A percentile compares a stretch with the other conserved stretches of the same genome.
These are phyloP conservation scores for Plebejus argus DNA, from an alignment of 2,888 invertebrate genomes.

Conservation along the genomic window DNA sequence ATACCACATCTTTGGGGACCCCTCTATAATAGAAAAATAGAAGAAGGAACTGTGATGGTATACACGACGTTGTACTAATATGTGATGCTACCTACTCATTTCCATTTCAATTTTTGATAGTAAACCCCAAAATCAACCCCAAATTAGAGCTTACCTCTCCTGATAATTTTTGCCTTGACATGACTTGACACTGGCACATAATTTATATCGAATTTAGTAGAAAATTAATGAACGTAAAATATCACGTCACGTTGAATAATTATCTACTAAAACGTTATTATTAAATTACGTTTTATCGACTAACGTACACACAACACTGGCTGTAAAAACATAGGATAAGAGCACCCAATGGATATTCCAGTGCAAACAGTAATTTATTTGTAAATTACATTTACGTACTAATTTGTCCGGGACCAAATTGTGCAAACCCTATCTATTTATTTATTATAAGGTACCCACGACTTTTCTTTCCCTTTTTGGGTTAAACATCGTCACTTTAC, in stretches of 20 bases:
- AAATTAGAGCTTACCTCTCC: too few relatives aligned
- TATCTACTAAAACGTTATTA: too few relatives aligned
- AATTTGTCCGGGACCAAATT: conserved; percentile 4
- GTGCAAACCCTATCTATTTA: conserved; percentile 16
- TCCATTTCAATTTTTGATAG: not conserved
- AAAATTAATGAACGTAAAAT: too few relatives aligned
- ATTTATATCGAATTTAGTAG: too few relatives aligned
- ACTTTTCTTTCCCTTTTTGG: not conserved
- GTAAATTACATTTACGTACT: conserved; percentile 28
- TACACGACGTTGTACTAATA: too few relatives aligned
- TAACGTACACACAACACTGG: not conserved
- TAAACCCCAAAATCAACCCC: too few relatives aligned
- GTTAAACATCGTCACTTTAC: not conserved
- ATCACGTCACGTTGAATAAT: too few relatives aligned
- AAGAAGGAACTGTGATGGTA: too few relatives aligned
- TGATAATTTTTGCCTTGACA: too few relatives aligned
- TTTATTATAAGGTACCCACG: not conserved
- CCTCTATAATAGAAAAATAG: too few relatives aligned
- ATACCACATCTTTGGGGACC: too few relatives aligned
- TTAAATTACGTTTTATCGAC: not conserved
- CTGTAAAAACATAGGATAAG: conserved; percentile 23
- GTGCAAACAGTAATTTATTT: conserved; percentile 20
- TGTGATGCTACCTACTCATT: not conserved
- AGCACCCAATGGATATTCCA: conserved; percentile 19
- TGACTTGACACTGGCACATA: too few relatives aligned